phyloP scores from a whole-genome alignment of 2,113 vertebrate genomes.

The Numida meleagris region DNA sequence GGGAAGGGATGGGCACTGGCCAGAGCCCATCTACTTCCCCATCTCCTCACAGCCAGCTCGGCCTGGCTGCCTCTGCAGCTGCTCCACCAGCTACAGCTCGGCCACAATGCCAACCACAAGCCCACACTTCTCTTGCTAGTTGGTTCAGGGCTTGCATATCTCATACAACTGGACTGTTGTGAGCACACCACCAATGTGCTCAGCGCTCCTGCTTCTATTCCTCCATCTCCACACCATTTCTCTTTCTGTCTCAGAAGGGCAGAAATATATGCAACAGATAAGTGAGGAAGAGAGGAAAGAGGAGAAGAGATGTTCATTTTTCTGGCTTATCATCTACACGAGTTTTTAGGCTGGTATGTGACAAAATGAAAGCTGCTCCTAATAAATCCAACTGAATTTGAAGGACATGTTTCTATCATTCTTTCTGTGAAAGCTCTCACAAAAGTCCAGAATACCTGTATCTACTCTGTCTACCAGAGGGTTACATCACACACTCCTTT shows the following conservation, averaged over 20 bases:
- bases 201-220: neutral
- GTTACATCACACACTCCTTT: neutral
- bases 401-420: neutral
- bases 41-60: slow-evolving; percentile 43
- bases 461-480: neutral
- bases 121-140: slow-evolving; percentile 30
- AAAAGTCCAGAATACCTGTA: neutral
- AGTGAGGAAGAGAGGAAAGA: neutral
- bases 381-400: neutral
- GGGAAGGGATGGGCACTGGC: slow-evolving; percentile 47
- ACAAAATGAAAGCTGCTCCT: neutral
- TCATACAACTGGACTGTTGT: neutral
- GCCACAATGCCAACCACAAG: slow-evolving; percentile 55
- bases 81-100: neutral
- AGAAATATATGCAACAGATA: neutral
- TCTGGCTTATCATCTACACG: neutral
- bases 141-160: slow-evolving; percentile 13
- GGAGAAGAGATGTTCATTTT: neutral
- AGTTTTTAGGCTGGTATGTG: neutral
- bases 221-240: neutral
- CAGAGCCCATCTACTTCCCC: slow-evolving; percentile 57
- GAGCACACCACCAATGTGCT: accelerated
- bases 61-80: slow-evolving; percentile 36
- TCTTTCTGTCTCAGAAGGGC: neutral
- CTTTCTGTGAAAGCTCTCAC: neutral